Evolutionary conservation across 37 sponge, comb jelly and placozoan species (phyloP).

Genomic region (Bolinopsis microptera): DNA sequence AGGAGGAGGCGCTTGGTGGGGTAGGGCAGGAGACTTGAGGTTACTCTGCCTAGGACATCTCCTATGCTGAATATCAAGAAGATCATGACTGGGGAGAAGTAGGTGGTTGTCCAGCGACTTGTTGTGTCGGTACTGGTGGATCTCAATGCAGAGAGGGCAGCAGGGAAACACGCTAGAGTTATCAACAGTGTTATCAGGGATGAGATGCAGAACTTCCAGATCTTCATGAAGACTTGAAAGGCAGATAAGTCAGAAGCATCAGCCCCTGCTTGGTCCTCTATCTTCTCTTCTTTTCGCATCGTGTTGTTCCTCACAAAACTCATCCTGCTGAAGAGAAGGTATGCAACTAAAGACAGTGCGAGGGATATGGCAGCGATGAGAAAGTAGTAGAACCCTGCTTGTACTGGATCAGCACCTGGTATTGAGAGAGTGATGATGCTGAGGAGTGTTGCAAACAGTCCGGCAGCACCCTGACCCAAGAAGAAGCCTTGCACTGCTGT

Average conservation of each 20-base stretch:
- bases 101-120: not conserved
- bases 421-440: constrained; percentile 43
- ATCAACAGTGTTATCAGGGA: constrained; percentile 12
- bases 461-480: constrained; percentile 40
- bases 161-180: constrained; percentile 59
- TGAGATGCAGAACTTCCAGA: not conserved
- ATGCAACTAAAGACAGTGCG: not conserved
- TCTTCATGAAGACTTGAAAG: not conserved
- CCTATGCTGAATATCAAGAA: constrained; percentile 54
- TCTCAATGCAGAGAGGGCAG: constrained; percentile 20
- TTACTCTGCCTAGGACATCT: constrained; percentile 47
- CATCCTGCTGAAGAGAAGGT: not conserved
- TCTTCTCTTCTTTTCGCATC: not conserved
- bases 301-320: constrained; percentile 13
- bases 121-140: not conserved
- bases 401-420: constrained; percentile 21
- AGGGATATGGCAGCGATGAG: constrained; percentile 25
- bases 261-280: not conserved
- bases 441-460: constrained; percentile 29
- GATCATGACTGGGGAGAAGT: constrained; percentile 60
- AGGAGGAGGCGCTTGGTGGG: constrained; percentile 16
- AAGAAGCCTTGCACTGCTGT: not conserved
- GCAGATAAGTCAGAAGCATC: not conserved
- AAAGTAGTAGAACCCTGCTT: constrained; percentile 64
- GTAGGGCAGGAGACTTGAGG: not conserved